phyloP scores from a whole-genome alignment of 2,113 vertebrate genomes.

The Oreochromis tanganicae region DNA sequence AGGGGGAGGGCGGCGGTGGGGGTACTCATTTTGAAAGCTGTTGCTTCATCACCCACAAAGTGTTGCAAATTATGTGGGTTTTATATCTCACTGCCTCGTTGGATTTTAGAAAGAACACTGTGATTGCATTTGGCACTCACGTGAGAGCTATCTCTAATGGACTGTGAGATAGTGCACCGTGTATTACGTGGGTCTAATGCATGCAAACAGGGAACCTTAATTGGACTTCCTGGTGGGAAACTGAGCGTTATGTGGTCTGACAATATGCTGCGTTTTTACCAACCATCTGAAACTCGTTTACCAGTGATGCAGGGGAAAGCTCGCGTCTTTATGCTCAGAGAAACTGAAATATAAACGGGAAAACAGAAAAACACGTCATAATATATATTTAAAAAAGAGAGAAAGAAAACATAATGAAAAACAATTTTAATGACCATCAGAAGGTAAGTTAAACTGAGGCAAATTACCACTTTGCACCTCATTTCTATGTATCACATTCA shows the following conservation, averaged over 20 bases:
- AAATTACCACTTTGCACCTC: accelerated
- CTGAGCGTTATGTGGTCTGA: not conserved
- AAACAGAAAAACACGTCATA: not conserved
- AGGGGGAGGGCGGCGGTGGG: not conserved
- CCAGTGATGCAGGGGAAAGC: not conserved
- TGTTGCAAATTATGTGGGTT: not conserved
- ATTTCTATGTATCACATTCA: not conserved
- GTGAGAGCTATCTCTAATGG: not conserved
- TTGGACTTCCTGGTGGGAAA: conserved; percentile 23
- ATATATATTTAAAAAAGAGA: not conserved
- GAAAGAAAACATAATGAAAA: not conserved
- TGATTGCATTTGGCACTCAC: conserved; percentile 3
- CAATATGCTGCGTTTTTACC: not conserved
- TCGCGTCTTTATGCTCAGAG: not conserved
- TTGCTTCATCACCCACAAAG: conserved; percentile 1
- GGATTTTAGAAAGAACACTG: conserved; percentile 1
- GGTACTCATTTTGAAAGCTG: not conserved
- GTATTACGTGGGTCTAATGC: not conserved
- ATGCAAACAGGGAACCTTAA: not conserved
- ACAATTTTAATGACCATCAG: not conserved
- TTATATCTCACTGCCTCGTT: conserved; percentile 15
- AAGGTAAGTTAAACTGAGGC: not conserved
- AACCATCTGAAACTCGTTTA: not conserved
- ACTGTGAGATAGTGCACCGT: not conserved
- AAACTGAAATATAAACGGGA: not conserved